A percentile compares a stretch with the other conserved stretches of the same genome.
Evolutionary conservation across 2,797 vertebrate genomes (phyloP).

Genomic region (Amblyopsis hoosieri): DNA sequence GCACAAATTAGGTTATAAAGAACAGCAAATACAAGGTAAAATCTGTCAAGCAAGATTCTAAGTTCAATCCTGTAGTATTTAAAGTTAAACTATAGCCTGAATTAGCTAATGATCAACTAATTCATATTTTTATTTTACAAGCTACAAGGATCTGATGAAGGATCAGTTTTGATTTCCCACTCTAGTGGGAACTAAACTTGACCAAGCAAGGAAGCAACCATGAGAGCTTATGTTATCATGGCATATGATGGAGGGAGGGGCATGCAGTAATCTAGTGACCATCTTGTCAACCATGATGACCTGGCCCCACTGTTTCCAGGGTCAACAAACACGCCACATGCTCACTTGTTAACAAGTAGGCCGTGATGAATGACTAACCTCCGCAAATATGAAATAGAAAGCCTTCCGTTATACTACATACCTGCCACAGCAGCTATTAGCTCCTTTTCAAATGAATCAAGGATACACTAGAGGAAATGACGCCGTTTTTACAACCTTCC

Average conservation of each 20-base stretch:
- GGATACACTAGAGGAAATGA: neutral
- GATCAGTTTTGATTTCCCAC: slow-evolving; percentile 34
- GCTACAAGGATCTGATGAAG: neutral
- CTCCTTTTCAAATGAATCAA: neutral
- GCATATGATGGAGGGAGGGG: slow-evolving; percentile 36
- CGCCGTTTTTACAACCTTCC: slow-evolving; percentile 3
- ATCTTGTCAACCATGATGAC: slow-evolving; percentile 35
- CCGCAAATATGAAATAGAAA: neutral
- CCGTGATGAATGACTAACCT: neutral
- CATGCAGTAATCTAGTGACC: slow-evolving; percentile 41
- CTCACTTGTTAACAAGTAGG: slow-evolving; percentile 4
- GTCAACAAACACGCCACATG: slow-evolving; percentile 45
- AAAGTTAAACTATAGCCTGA: neutral
- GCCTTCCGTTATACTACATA: neutral
- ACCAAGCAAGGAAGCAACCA: slow-evolving; percentile 14
- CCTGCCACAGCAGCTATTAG: no score
- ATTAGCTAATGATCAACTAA: slow-evolving; percentile 17
- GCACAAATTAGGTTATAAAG: neutral
- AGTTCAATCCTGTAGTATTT: neutral
- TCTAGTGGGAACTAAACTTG: neutral
- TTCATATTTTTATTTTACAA: slow-evolving; percentile 43
- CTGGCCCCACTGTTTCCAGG: slow-evolving; percentile 35
- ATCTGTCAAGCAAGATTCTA: no score
- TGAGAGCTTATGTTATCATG: slow-evolving; percentile 21
- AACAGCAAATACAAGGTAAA: neutral